Percentiles rank a stretch among this genome's conserved stretches.
Conservation (phyloP, 2,888 invertebrate species). For the Apantesis nais region DNA sequence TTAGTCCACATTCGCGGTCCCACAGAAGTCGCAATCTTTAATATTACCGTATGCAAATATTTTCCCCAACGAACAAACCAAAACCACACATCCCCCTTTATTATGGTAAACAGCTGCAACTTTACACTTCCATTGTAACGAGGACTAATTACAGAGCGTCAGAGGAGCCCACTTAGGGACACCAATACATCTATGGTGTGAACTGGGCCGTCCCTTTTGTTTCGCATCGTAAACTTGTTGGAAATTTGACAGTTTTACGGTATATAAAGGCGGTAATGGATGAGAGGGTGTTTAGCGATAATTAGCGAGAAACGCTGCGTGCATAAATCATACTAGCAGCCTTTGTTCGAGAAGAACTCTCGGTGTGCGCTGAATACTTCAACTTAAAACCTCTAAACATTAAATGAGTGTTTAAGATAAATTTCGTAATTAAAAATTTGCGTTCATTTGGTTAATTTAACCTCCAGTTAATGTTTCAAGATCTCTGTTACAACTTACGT, state of each 20-base stretch:
- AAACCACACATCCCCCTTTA: constrained; percentile 29
- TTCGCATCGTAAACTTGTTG: constrained; percentile 45
- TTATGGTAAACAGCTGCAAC: constrained; percentile 29
- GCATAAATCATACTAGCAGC: constrained; percentile 60
- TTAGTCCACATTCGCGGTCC: background rate
- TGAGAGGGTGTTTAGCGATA: constrained; percentile 64
- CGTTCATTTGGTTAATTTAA: constrained; percentile 6
- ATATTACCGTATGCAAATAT: constrained; percentile 14
- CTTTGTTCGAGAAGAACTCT: constrained; percentile 47
- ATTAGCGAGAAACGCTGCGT: constrained; percentile 57
- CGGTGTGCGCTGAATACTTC: constrained; percentile 19
- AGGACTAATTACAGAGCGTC: constrained; percentile 47
- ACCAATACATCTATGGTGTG: constrained; percentile 48
- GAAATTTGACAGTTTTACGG: constrained; percentile 60
- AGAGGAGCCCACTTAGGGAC: constrained; percentile 44
- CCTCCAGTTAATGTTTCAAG: background rate
- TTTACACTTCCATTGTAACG: constrained; percentile 45
- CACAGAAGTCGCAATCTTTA: background rate
- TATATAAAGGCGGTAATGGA: constrained; percentile 59
- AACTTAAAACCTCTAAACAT: constrained; percentile 20
- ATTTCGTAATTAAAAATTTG: constrained; percentile 13
- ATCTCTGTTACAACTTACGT: background rate
- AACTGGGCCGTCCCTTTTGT: constrained; percentile 43
- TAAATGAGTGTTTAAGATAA: constrained; percentile 17
- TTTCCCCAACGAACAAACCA: constrained; percentile 8